phyloP scores from a whole-genome alignment of 2,888 invertebrate genomes.

The Mesoligia furuncula region DNA sequence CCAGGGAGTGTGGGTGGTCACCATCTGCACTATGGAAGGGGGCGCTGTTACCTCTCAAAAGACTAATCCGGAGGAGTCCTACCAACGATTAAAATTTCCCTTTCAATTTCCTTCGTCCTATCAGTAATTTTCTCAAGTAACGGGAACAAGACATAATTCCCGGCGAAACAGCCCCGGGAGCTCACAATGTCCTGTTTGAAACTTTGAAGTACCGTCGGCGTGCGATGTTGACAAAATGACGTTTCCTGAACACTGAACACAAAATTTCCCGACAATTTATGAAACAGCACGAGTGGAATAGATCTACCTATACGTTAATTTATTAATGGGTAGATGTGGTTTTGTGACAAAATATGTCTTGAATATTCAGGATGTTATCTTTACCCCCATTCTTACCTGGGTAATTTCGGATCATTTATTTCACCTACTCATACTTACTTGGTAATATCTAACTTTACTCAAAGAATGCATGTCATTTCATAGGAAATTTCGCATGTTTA shows the following conservation, averaged over 20 bases:
- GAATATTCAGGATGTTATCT: background rate
- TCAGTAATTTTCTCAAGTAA: constrained; percentile 1
- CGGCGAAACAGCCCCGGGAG: background rate
- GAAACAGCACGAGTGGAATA: background rate
- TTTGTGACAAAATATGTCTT: background rate
- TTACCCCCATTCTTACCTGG: background rate
- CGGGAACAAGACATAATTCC: constrained; percentile 14
- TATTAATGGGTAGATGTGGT: background rate
- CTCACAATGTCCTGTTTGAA: constrained; percentile 18
- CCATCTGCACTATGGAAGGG: too few species aligned
- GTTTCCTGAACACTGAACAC: constrained; percentile 32
- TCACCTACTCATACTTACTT: background rate
- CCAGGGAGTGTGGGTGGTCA: too few species aligned
- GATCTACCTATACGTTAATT: background rate
- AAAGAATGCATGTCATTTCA: background rate
- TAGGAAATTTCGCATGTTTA: background rate
- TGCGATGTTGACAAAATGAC: constrained; percentile 35
- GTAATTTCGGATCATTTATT: background rate
- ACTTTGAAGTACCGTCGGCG: constrained; percentile 19
- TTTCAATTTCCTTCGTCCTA: background rate
- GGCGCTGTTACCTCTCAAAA: too few species aligned
- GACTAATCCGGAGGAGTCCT: too few species aligned
- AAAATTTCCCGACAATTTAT: constrained; percentile 8
- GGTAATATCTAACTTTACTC: background rate
- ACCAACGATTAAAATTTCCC: background rate